Conservation (phyloP, 2,888 invertebrate genomes). For the Deladenus siricidicola region DNA sequence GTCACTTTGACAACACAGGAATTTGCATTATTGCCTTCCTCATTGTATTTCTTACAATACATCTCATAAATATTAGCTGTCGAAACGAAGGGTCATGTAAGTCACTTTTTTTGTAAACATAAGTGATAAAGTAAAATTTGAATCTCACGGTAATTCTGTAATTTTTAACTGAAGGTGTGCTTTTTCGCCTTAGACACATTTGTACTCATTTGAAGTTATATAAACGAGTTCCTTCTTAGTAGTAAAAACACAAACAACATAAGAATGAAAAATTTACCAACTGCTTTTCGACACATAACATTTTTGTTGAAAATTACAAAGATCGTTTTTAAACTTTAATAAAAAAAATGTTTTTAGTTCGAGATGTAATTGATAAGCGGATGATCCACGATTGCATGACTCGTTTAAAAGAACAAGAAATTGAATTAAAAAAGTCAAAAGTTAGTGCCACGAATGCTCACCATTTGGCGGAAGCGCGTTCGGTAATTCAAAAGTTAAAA, state of each 20-base stretch:
- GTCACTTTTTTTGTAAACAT: not conserved
- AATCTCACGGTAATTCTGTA: too few species aligned
- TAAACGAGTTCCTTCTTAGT: too few species aligned
- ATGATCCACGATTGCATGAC: conserved; percentile 23
- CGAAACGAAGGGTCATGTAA: not conserved
- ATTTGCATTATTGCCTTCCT: conserved; percentile 21
- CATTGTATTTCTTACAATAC: conserved; percentile 11
- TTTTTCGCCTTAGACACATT: too few species aligned
- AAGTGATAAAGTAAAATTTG: too few species aligned
- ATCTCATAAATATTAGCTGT: conserved; percentile 14
- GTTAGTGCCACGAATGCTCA: conserved; percentile 1
- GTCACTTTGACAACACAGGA: conserved; percentile 26
- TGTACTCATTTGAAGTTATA: too few species aligned
- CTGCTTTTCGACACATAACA: too few species aligned
- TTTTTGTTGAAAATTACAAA: too few species aligned
- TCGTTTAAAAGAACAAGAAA: conserved; percentile 23
- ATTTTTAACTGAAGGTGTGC: too few species aligned
- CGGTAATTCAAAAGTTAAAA: conserved; percentile 1
- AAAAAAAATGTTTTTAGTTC: conserved; percentile 8
- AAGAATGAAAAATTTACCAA: too few species aligned
- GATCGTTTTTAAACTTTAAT: too few species aligned
- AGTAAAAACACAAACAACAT: too few species aligned
- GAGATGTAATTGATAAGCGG: conserved; percentile 15
- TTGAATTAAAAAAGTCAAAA: conserved; percentile 15
- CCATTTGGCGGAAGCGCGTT: conserved; percentile 7